phyloP scores from a whole-genome alignment of 2,113 vertebrate species.

The Porphyrio hochstetteri region DNA sequence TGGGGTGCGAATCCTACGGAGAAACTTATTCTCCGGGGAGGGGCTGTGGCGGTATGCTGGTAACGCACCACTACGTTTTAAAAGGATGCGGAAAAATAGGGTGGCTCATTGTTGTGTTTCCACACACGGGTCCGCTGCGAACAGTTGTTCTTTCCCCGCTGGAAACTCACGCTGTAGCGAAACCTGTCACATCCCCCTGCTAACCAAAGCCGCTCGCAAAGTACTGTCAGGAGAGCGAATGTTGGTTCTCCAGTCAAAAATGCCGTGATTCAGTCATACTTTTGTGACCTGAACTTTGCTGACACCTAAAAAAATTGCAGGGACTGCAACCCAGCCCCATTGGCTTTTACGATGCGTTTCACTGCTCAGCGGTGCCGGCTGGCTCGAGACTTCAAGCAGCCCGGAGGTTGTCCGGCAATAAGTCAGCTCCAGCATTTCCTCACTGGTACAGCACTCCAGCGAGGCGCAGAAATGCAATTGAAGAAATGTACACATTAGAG shows the following conservation, averaged over 20 bases:
- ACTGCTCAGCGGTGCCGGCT: background rate
- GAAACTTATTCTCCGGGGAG: background rate
- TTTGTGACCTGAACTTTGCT: slow-evolving; percentile 57
- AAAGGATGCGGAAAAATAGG: background rate
- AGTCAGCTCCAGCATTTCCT: slow-evolving; percentile 27
- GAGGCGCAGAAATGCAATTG: background rate
- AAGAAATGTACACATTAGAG: background rate
- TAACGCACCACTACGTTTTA: background rate
- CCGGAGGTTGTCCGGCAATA: slow-evolving; percentile 9
- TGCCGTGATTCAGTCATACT: background rate
- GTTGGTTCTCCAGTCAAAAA: background rate
- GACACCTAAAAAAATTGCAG: slow-evolving; percentile 26
- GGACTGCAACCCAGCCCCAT: background rate
- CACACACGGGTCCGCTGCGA: fast-evolving
- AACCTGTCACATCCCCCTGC: background rate
- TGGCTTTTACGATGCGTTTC: slow-evolving; percentile 24
- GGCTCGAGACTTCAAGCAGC: slow-evolving; percentile 17
- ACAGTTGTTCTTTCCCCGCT: background rate
- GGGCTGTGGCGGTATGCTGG: background rate
- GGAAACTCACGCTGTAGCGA: background rate
- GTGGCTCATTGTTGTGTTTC: background rate
- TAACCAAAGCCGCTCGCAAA: background rate
- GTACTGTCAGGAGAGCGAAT: background rate
- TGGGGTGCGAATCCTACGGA: background rate
- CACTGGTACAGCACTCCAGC: background rate